Percentiles rank a stretch among this genome's conserved stretches.
phyloP scores from a whole-genome alignment of 2,888 invertebrate genomes.

The Ennomos quercinarius region DNA sequence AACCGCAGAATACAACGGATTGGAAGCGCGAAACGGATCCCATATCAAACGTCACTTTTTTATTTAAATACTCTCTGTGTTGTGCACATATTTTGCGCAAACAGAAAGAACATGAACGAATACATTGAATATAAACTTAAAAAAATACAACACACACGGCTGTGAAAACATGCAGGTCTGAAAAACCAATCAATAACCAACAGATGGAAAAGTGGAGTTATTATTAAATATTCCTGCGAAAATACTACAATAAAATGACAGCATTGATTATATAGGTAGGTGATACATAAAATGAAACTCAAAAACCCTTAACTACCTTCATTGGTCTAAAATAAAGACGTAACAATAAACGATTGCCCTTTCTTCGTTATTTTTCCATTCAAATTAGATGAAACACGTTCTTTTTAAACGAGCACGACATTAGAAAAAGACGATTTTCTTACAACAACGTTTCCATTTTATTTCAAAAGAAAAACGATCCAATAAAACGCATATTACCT shows the following conservation, averaged over 20 bases:
- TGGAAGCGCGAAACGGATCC: slow-evolving; percentile 49
- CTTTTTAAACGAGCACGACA: slow-evolving; percentile 36
- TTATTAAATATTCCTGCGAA: too few species aligned
- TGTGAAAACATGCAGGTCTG: slow-evolving; percentile 28
- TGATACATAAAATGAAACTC: too few species aligned
- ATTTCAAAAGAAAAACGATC: slow-evolving; percentile 70
- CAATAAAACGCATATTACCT: slow-evolving; percentile 76
- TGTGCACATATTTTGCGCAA: slow-evolving; percentile 42
- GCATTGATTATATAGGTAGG: too few species aligned
- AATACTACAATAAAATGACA: too few species aligned
- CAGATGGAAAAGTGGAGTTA: background rate
- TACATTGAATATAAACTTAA: slow-evolving; percentile 33
- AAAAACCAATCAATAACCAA: background rate
- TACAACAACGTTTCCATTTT: slow-evolving; percentile 66
- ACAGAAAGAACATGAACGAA: slow-evolving; percentile 38
- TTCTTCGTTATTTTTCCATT: slow-evolving; percentile 39
- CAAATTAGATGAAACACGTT: slow-evolving; percentile 37
- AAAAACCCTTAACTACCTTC: too few species aligned
- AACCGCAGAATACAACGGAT: slow-evolving; percentile 72
- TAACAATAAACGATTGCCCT: slow-evolving; percentile 19
- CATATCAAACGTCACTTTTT: slow-evolving; percentile 52
- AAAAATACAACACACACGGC: slow-evolving; percentile 1
- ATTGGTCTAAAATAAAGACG: slow-evolving; percentile 19
- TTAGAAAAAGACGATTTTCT: slow-evolving; percentile 48
- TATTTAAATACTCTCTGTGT: slow-evolving; percentile 47